Base-by-base conservation (phyloP, 2,888 invertebrate genomes). In the Melinopterus prodromus region DNA sequence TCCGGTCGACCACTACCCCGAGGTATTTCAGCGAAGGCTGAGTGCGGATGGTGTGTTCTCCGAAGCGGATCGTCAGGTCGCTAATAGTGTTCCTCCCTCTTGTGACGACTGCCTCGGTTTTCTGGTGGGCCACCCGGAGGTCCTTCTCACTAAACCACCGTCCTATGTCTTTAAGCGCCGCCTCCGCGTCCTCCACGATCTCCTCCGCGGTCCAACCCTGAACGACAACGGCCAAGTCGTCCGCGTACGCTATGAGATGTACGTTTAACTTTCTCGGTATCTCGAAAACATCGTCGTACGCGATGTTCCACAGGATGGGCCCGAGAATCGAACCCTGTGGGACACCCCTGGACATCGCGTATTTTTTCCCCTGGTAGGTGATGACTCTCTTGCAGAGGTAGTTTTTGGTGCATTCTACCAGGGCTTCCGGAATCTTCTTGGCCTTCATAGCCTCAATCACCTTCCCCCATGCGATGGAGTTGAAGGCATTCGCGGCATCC, bases 271-370 rank as follows among this genome's bases (percentile, higher is more conserved):
- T n/a, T 71, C 6, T 7, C 2, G 15, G 71, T 14, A 14, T n/a
- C 14, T 71, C n/a, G 16, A 71, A 26, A 0, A 71, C 7, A 7
- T 71, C 71, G 15, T 71, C 71, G 6, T 14, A 71, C 71, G 71
- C 15, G 15, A 71, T 26, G 26, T 26, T 26, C 26, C 26, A 26
- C 26, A 26, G 26, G 26, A 26, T 26, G 26, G 26, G 26, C 26
- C 26, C 26, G 26, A 26, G 26, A 26, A 26, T 3, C 26, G 26
- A 26, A 26, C 26, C 26, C 26, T 26, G 26, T 26, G 79, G 80
- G 80, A 81, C n/a, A n/a, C 71, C 38, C 26, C 26, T 26, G 26
- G 26, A 1, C 15, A 71, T 71, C 16, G 15, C 14, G 71, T 14
- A 71, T 71, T 71, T 71, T n/a, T n/a, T 71, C n/a, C 15, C 14